Base-by-base conservation (phyloP, 2,113 vertebrate genomes). In the Hippocampus guttulatus region DNA sequence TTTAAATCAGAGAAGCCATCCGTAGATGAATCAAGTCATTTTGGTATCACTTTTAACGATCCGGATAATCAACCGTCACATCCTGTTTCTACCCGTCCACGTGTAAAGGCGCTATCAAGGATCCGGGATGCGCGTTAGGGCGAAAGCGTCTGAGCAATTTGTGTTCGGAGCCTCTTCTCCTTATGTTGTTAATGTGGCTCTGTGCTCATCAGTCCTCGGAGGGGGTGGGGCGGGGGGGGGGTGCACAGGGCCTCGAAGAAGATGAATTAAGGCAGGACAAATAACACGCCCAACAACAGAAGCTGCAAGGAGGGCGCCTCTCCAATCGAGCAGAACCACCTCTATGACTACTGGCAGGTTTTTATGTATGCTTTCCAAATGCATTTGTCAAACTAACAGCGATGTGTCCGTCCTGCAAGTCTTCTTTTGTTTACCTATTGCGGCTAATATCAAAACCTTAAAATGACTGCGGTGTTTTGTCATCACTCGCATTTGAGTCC, bases 231-330 rank as follows among this genome's bases (percentile, higher is more conserved):
- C n/a, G 47, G 89, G 76, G 78, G 70, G 73, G 30, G 69, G 87
- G 83, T 82, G 66, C 77, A 80, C 80, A 68, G 64, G 74, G 73
- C 77, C 81, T 87, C 67, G 55, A 83, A 82, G 61, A 82, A 89
- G 89, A 91, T 92, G 85, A 91, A 92, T 92, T 89, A 90, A 83
- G 77, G 74, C 82, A 79, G 79, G 79, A 87, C 77, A 80, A 83
- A 83, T 71, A 73, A 79, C 89, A 89, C 81, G 83, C 84, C 85
- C 83, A 75, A 64, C 71, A 74, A 74, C 81, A 82, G 68, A 81
- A 72, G 75, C 70, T 72, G 73, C 79, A 75, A 45, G 79, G 67
- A 67, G 43, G 43, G 80, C 86, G 81, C 85, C 88, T 84, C 86
- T 90, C 78, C 85, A 84, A 80, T 89, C 90, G 84, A 91, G 88